Percentiles rank a stretch among this genome's conserved stretches.
phyloP scores from a whole-genome alignment of 2,888 invertebrate species.

The Eubasilissa splendida region DNA sequence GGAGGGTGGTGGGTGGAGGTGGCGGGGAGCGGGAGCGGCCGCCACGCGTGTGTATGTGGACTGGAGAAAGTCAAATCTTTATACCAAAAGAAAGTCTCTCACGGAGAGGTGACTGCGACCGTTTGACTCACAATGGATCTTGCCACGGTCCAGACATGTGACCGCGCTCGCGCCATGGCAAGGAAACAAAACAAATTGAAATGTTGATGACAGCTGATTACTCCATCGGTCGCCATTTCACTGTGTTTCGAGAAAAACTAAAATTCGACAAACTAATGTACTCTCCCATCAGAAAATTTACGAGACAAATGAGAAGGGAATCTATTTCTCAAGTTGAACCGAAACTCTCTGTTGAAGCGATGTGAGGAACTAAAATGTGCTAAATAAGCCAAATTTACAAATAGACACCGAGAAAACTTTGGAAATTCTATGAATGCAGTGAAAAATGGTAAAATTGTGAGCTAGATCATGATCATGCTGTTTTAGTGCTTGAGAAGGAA shows the following conservation, averaged over 20 bases:
- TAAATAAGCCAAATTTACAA: constrained; percentile 52
- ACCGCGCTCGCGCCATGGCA: constrained; percentile 23
- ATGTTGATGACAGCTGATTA: constrained; percentile 12
- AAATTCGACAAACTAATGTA: constrained; percentile 11
- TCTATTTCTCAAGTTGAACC: constrained; percentile 6
- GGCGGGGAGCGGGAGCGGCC: constrained; percentile 43
- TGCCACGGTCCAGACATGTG: constrained; percentile 28
- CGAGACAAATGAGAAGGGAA: constrained; percentile 11
- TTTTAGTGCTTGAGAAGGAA: constrained; percentile 49
- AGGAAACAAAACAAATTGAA: constrained; percentile 6
- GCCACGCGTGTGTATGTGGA: constrained; percentile 47
- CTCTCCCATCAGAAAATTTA: not conserved
- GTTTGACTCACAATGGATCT: constrained; percentile 33
- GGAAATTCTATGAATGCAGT: constrained; percentile 50
- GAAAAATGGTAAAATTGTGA: constrained; percentile 52
- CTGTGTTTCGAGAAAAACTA: constrained; percentile 2
- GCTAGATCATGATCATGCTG: constrained; percentile 55
- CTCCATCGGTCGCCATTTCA: not conserved
- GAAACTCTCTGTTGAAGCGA: constrained; percentile 43
- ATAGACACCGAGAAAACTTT: constrained; percentile 49
- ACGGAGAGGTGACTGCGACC: constrained; percentile 42
- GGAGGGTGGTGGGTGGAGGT: constrained; percentile 36
- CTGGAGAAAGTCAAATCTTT: constrained; percentile 65
- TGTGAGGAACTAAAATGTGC: constrained; percentile 45
- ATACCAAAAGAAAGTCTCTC: constrained; percentile 62